Evolutionary conservation across 1,140 invertebrate genomes (phyloP).

Genomic region (Trichonephila inaurata): DNA sequence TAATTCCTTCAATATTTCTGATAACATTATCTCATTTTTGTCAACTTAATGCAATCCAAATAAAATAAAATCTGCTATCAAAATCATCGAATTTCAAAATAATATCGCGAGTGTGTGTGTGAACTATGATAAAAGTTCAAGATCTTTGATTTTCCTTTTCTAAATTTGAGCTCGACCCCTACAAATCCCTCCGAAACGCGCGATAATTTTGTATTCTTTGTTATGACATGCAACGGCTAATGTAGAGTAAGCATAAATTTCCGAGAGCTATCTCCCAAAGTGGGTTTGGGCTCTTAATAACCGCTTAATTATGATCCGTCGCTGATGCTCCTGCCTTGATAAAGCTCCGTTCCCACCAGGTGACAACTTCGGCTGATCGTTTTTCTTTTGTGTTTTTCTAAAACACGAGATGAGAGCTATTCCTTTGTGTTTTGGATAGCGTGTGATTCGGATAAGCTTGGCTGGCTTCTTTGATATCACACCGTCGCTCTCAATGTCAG

Average conservation of each 20-base stretch:
- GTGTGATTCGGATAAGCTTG: conserved; percentile 53
- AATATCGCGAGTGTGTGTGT: too few relatives aligned
- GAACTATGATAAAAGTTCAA: too few relatives aligned
- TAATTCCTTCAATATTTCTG: too few relatives aligned
- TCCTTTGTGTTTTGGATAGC: conserved; percentile 56
- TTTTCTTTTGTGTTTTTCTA: conserved; percentile 26
- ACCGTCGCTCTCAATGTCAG: conserved; percentile 25
- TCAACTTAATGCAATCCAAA: too few relatives aligned
- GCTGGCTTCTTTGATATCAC: conserved; percentile 53
- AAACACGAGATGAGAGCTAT: neutral
- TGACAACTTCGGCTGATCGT: conserved; percentile 61
- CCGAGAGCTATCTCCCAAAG: conserved; percentile 39
- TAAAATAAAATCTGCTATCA: too few relatives aligned
- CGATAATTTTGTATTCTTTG: conserved; percentile 54
- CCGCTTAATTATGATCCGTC: conserved; percentile 67
- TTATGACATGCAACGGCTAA: conserved; percentile 59
- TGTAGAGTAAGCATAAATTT: conserved; percentile 69
- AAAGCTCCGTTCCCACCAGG: conserved; percentile 65
- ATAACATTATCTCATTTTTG: too few relatives aligned
- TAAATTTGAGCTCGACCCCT: neutral
- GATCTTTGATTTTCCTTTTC: neutral
- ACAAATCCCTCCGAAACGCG: neutral
- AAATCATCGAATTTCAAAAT: too few relatives aligned
- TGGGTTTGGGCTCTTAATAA: conserved; percentile 61
- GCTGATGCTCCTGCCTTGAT: conserved; percentile 30